These are phyloP conservation scores for Esox niger DNA, from an alignment of 2,113 vertebrate species.

Conservation along the genomic window DNA sequence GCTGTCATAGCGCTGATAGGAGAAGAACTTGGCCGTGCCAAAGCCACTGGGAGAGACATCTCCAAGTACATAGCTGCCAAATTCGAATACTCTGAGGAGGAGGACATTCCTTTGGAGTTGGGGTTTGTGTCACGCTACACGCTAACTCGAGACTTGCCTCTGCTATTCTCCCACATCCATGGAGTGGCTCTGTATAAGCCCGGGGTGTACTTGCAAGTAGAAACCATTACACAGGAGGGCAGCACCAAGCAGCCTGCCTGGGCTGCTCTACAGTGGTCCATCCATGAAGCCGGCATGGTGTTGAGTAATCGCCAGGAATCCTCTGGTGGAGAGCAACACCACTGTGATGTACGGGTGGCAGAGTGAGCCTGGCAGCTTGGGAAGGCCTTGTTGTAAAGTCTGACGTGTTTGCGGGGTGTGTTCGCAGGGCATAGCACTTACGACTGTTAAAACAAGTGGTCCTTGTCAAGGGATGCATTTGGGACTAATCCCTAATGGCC, in stretches of 20 bases:
- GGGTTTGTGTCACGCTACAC: slow-evolving; percentile 65
- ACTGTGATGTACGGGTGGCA: neutral
- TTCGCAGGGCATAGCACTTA: too few species aligned
- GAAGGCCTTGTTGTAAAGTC: too few species aligned
- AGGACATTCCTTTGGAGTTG: slow-evolving; percentile 65
- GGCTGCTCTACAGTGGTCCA: slow-evolving; percentile 60
- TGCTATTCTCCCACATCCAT: slow-evolving; percentile 77
- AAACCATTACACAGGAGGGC: slow-evolving; percentile 63
- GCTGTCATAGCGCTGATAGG: slow-evolving; percentile 56
- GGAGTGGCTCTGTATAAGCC: slow-evolving; percentile 66
- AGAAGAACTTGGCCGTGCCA: slow-evolving; percentile 64
- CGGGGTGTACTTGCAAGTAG: slow-evolving; percentile 61
- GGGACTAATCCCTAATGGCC: too few species aligned
- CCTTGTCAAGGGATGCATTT: too few species aligned
- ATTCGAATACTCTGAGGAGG: slow-evolving; percentile 70
- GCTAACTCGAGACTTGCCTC: slow-evolving; percentile 61
- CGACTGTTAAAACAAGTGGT: too few species aligned
- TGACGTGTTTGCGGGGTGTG: too few species aligned
- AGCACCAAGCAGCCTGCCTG: slow-evolving; percentile 61
- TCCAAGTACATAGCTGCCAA: slow-evolving; percentile 73
- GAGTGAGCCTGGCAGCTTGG: neutral
- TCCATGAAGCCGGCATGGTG: slow-evolving; percentile 51
- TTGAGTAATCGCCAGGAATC: neutral
- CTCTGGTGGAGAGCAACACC: neutral
- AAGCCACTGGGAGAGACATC: slow-evolving; percentile 56